These are phyloP conservation scores for Poeciliopsis gracilis DNA, from an alignment of 2,797 vertebrate species.

Conservation along the genomic window DNA sequence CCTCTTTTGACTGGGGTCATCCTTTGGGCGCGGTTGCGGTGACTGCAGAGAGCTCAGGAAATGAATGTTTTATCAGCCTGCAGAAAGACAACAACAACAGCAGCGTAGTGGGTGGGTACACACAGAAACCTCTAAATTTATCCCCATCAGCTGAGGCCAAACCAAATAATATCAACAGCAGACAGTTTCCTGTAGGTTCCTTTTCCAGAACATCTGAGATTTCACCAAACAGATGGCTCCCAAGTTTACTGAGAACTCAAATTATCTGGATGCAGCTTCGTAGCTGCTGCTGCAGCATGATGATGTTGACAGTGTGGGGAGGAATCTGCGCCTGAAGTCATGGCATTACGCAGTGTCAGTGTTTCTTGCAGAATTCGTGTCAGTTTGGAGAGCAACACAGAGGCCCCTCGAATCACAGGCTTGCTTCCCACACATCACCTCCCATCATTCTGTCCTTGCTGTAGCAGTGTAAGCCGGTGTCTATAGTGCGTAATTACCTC, in stretches of 20 bases:
- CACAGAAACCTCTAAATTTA: conserved; percentile 70
- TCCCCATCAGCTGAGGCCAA: conserved; percentile 65
- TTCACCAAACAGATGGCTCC: conserved; percentile 25
- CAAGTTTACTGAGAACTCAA: conserved; percentile 27
- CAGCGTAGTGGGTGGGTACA: conserved; percentile 53
- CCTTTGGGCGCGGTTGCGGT: conserved; percentile 64
- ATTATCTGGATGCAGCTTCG: conserved; percentile 14
- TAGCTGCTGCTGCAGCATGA: conserved; percentile 13
- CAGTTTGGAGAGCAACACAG: conserved; percentile 17
- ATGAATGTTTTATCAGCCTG: conserved; percentile 79
- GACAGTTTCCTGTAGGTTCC: conserved; percentile 59
- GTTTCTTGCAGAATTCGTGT: conserved; percentile 19
- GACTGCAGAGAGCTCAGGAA: conserved; percentile 71
- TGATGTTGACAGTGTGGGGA: conserved; percentile 4
- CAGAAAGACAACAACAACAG: conserved; percentile 69
- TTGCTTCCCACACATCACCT: conserved; percentile 11
- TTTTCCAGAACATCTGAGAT: conserved; percentile 36
- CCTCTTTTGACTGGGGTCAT: conserved; percentile 44
- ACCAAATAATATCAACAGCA: conserved; percentile 57
- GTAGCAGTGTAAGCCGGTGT: conserved; percentile 4
- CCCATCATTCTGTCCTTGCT: conserved; percentile 26
- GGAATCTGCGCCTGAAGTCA: conserved; percentile 4
- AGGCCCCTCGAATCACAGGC: neutral
- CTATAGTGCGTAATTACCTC: conserved; percentile 30
- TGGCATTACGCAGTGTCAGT: conserved; percentile 9